Evolutionary conservation across 2,888 invertebrate species (phyloP).

Genomic region (Tubulanus polymorphus): DNA sequence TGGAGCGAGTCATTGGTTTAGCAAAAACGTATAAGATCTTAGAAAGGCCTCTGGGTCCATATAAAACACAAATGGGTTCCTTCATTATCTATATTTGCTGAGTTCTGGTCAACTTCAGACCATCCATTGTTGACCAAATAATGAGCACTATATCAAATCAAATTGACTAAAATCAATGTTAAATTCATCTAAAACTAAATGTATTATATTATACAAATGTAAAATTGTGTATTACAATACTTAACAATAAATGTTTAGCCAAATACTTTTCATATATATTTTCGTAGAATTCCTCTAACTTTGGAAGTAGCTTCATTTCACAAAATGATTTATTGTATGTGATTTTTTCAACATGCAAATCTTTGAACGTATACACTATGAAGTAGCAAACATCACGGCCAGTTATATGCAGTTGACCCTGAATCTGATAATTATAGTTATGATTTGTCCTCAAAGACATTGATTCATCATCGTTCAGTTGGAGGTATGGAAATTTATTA

Average conservation of each 20-base stretch:
- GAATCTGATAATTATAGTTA: conserved; percentile 19
- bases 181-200: not conserved
- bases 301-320: conserved; percentile 8
- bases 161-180: not conserved
- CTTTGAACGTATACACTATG: too few species aligned
- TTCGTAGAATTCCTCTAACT: conserved; percentile 11
- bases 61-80: conserved; percentile 7
- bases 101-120: conserved; percentile 17
- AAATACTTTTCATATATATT: conserved; percentile 9
- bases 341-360: conserved; percentile 11
- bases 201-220: not conserved
- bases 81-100: conserved; percentile 13
- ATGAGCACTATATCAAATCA: conserved; percentile 1
- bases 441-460: conserved; percentile 9
- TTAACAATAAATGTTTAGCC: not conserved
- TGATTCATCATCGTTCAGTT: conserved; percentile 1
- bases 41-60: conserved; percentile 4
- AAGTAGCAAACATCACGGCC: conserved; percentile 7
- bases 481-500: conserved; percentile 13
- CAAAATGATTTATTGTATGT: conserved; percentile 9
- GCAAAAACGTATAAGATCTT: conserved; percentile 16
- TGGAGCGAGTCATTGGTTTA: conserved; percentile 20
- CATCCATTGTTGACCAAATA: conserved; percentile 17
- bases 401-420: conserved; percentile 18
- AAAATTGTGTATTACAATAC: not conserved